phyloP scores from a whole-genome alignment of 2,113 vertebrate genomes.

The Tichodroma muraria region DNA sequence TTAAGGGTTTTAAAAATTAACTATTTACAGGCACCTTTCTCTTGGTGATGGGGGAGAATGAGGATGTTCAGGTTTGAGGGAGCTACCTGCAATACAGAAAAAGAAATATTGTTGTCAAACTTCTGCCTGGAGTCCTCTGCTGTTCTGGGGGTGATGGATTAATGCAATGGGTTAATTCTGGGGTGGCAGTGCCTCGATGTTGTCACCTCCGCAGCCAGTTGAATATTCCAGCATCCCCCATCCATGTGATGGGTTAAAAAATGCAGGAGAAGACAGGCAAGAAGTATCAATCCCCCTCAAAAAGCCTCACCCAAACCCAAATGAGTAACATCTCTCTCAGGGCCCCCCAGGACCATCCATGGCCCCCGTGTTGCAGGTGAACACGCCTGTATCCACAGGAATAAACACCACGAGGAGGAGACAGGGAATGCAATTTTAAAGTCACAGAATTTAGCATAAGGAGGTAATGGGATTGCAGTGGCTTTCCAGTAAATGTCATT shows the following conservation, averaged over 20 bases:
- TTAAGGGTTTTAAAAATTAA: conserved; percentile 64
- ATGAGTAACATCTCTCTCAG: accelerated
- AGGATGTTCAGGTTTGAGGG: background rate
- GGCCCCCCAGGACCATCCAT: background rate
- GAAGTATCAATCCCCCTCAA: background rate
- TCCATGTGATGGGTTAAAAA: background rate
- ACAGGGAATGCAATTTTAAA: background rate
- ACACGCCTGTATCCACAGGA: background rate
- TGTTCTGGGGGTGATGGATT: background rate
- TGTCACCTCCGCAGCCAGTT: background rate
- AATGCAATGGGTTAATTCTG: accelerated
- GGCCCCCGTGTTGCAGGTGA: accelerated
- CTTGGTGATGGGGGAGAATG: background rate
- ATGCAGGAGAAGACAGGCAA: background rate
- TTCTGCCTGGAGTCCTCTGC: no score
- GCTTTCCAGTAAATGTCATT: conserved; percentile 65
- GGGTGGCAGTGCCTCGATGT: background rate
- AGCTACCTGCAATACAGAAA: background rate
- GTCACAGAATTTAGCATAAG: background rate
- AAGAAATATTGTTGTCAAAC: background rate
- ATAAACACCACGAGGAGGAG: background rate
- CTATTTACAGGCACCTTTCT: conserved; percentile 38
- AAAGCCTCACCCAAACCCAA: background rate
- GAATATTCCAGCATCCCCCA: background rate
- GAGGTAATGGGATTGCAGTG: conserved; percentile 47